Conservation (phyloP, 2,888 invertebrate species). For the Stenodera caucasica region DNA sequence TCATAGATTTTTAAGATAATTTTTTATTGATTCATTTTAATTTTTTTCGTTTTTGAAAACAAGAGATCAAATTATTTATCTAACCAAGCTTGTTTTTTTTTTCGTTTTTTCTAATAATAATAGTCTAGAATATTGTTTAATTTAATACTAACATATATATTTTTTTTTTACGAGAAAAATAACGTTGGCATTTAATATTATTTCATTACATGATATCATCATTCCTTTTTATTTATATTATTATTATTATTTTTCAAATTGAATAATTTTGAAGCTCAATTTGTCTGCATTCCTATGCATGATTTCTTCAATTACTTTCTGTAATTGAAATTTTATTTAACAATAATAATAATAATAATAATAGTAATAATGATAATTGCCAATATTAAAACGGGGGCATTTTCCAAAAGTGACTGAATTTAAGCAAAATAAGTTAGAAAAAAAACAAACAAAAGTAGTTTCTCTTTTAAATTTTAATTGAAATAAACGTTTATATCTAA, state of each 20-base stretch:
- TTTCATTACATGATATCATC: slow-evolving; percentile 29
- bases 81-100: slow-evolving; percentile 36
- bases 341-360: no score
- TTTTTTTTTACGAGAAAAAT: slow-evolving; percentile 29
- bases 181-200: slow-evolving; percentile 13
- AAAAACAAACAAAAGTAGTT: slow-evolving; percentile 1
- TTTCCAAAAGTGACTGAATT: slow-evolving; percentile 44
- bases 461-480: slow-evolving; percentile 30
- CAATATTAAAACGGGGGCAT: slow-evolving; percentile 36
- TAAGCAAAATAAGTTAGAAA: background rate
- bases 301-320: slow-evolving; percentile 12
- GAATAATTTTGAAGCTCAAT: slow-evolving; percentile 39
- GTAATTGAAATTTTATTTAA: slow-evolving; percentile 11
- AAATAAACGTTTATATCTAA: slow-evolving; percentile 14
- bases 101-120: background rate
- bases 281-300: slow-evolving; percentile 38
- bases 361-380: slow-evolving; percentile 16
- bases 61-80: slow-evolving; percentile 19
- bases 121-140: slow-evolving; percentile 37
- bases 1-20: slow-evolving; percentile 21
- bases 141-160: slow-evolving; percentile 37
- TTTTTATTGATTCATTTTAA: background rate
- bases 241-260: slow-evolving; percentile 26
- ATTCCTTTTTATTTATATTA: slow-evolving; percentile 43
- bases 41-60: slow-evolving; percentile 24